phyloP scores from a whole-genome alignment of 2,113 vertebrate genomes.

The Pyrgilauda ruficollis region DNA sequence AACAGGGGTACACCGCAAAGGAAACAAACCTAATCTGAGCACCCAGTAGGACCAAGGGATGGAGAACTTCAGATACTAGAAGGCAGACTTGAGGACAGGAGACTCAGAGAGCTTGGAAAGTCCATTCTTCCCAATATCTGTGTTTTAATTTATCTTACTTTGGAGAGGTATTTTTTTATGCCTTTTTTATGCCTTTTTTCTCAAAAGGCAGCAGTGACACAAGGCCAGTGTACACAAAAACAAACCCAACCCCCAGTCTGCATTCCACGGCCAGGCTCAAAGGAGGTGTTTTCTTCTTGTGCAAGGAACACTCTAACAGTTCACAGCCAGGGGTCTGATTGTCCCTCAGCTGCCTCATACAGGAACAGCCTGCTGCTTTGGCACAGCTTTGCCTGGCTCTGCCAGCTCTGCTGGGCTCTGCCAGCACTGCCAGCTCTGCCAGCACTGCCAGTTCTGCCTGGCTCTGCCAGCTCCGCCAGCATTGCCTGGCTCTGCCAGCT shows the following conservation, averaged over 20 bases:
- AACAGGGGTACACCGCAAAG: neutral
- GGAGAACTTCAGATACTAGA: neutral
- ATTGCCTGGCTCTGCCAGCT: neutral
- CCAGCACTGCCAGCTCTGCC: neutral
- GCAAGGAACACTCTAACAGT: neutral
- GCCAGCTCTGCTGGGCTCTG: neutral
- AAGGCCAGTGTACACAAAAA: neutral
- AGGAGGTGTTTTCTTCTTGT: neutral
- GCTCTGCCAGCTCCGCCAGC: no score
- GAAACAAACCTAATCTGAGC: neutral
- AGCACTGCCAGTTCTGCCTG: no score
- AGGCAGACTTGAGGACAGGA: neutral
- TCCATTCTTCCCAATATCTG: neutral
- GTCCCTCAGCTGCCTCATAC: neutral
- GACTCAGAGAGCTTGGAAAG: neutral
- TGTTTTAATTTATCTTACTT: neutral
- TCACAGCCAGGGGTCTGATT: neutral
- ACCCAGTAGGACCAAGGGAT: neutral
- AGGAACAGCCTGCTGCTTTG: neutral
- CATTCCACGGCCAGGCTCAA: neutral
- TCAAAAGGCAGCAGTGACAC: neutral
- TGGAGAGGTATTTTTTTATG: no score
- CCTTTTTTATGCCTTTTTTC: no score
- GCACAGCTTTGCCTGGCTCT: neutral
- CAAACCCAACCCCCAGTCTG: neutral